A percentile compares a stretch with the other conserved stretches of the same genome.
These are phyloP conservation scores for Casuarius casuarius DNA, from an alignment of 2,113 vertebrate species.

Conservation along the genomic window DNA sequence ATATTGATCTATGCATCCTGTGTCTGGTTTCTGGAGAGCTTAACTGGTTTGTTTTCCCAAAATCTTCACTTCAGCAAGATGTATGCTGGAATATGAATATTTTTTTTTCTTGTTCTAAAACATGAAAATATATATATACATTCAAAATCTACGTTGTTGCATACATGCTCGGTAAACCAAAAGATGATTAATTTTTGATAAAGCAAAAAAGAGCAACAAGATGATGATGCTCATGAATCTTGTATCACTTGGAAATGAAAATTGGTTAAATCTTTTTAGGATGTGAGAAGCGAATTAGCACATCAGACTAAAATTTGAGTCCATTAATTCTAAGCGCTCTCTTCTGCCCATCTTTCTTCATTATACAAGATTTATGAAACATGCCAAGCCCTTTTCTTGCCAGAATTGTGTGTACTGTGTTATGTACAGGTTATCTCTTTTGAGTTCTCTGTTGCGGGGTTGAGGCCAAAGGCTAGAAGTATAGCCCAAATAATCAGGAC, in stretches of 20 bases:
- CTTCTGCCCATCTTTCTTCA: background rate
- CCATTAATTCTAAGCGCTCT: background rate
- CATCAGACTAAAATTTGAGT: background rate
- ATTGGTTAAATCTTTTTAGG: background rate
- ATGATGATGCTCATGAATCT: background rate
- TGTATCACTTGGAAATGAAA: background rate
- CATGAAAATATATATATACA: accelerated
- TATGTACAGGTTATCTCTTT: background rate
- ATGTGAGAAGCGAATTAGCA: background rate
- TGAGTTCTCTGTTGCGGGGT: background rate
- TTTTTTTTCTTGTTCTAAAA: background rate
- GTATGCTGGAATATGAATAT: background rate
- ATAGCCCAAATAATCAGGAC: background rate
- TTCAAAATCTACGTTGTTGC: background rate
- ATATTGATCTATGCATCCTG: background rate
- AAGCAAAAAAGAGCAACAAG: background rate
- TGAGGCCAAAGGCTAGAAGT: background rate
- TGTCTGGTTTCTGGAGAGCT: background rate
- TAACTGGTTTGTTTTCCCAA: background rate
- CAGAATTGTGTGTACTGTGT: background rate
- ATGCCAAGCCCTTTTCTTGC: background rate
- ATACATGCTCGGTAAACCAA: background rate
- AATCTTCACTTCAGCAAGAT: background rate
- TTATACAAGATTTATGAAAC: background rate
- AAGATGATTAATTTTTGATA: background rate